These are phyloP conservation scores for Phytoseiulus persimilis DNA, from an alignment of 2,888 invertebrate genomes.

Conservation along the genomic window DNA sequence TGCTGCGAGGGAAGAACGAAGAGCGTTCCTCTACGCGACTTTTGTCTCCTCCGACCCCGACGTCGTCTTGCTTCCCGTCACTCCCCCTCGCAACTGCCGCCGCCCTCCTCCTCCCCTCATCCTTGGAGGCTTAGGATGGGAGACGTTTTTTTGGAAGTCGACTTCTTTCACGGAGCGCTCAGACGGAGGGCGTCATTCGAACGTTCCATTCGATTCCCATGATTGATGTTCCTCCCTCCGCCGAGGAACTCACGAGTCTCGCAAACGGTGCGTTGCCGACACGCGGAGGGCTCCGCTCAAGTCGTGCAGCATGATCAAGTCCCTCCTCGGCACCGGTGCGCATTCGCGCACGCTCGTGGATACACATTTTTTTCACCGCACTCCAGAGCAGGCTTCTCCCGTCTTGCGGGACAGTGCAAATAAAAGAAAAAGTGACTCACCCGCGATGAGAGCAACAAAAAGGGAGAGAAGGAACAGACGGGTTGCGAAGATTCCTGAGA, in stretches of 20 bases:
- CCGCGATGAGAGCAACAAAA: not conserved
- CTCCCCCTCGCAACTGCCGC: not conserved
- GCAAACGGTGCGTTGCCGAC: too few species aligned
- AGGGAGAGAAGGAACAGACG: not conserved
- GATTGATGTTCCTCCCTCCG: not conserved
- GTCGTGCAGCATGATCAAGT: not conserved
- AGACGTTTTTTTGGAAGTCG: not conserved
- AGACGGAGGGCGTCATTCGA: not conserved
- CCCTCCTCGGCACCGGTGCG: not conserved
- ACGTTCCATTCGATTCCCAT: not conserved
- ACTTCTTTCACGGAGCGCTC: not conserved
- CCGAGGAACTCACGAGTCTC: too few species aligned
- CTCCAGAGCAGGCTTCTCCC: not conserved
- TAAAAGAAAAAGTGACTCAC: not conserved
- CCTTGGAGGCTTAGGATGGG: not conserved
- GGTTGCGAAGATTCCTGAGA: not conserved
- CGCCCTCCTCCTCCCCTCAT: not conserved
- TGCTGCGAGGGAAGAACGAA: not conserved
- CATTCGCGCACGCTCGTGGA: not conserved
- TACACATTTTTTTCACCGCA: not conserved
- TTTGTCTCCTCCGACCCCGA: not conserved
- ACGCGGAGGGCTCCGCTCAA: not conserved
- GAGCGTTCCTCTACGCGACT: not conserved
- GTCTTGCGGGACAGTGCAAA: not conserved
- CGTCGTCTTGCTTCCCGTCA: not conserved